Evolutionary conservation across 2,797 vertebrate genomes (phyloP), one percentile per base, ranked within the genome.

Genomic region (Sebastes taczanowskii): DNA sequence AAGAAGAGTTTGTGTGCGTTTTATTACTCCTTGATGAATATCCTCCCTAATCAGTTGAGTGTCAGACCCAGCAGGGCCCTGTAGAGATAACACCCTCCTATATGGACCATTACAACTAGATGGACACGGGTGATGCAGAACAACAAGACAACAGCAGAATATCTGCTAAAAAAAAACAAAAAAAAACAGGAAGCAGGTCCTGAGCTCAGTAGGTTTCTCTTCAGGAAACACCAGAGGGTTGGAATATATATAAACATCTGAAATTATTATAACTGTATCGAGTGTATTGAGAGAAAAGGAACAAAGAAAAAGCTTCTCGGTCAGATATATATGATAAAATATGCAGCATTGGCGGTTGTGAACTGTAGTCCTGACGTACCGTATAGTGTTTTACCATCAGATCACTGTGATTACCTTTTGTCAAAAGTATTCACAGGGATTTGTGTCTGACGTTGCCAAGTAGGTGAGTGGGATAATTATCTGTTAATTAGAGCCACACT

Each of bases 11-110:
- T 61, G 34, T 55, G 11, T 52, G 66, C 52, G 22, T 77, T 60
- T 61, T 18, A 82, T 68, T 82, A 79, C 65, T 46, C 18, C 11
- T 35, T 77, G 68, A 79, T 82, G 29, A 82, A 83, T 74, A 73
- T 81, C 59, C 58, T 30, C 59, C 61, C 78, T 92, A 92, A 92
- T 93, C 91, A 82, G 78, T 73, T 80, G 49, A 64, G 68, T 68
- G 78, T 89, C 84, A 83, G 85, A 73, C 80, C 49, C 67, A 82
- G 60, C 73, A 35, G 75, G 94, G 93, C 46, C 46, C 38, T 80
- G 4, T 56, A 71, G 89, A 60, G 94, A 95, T 95, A 95, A 94
- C 90, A 89, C 87, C 78, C 74, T 59, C 78, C 81, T 87, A 91
- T 91, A 78, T 56, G 76, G 89, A 80, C 65, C 7, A 32, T 49